Percentiles rank a stretch among this genome's conserved stretches.
These are phyloP conservation scores for Emydura subglobosa DNA, from an alignment of 2,113 vertebrate species.

Conservation along the genomic window DNA sequence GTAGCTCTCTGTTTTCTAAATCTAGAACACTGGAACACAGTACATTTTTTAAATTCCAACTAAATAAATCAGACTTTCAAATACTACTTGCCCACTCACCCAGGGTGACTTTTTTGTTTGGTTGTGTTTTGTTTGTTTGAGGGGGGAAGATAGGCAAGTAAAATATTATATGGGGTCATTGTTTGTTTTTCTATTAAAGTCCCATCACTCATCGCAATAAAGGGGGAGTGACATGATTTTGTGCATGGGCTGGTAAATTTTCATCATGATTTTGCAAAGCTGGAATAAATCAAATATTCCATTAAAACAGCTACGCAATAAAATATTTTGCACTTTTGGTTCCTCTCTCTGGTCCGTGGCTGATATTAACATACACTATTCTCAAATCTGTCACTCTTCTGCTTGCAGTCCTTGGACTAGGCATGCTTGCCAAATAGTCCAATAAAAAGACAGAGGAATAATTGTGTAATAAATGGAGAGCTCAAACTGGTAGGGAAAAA, in stretches of 20 bases:
- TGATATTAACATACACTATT: not conserved
- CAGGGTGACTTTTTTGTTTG: not conserved
- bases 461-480: not conserved
- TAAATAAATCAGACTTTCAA: not conserved
- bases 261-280: not conserved
- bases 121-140: not conserved
- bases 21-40: not conserved
- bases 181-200: not conserved
- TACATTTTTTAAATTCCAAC: not conserved
- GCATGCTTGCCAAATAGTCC: not conserved
- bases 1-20: not conserved
- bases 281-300: not conserved
- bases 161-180: not conserved
- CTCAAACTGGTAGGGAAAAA: not conserved
- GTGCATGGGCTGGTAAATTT: not conserved
- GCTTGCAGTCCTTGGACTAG: not conserved
- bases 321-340: not conserved
- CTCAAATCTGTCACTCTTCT: not conserved
- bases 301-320: not conserved
- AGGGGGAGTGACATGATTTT: conserved; percentile 21
- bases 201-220: not conserved
- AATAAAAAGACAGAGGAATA: not conserved
- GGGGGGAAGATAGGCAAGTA: conserved; percentile 7
- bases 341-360: not conserved
- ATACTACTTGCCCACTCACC: not conserved